Percentiles rank a stretch among this genome's conserved stretches.
Evolutionary conservation across 2,113 vertebrate genomes (phyloP).

Genomic region (Rhagologus leucostigma): DNA sequence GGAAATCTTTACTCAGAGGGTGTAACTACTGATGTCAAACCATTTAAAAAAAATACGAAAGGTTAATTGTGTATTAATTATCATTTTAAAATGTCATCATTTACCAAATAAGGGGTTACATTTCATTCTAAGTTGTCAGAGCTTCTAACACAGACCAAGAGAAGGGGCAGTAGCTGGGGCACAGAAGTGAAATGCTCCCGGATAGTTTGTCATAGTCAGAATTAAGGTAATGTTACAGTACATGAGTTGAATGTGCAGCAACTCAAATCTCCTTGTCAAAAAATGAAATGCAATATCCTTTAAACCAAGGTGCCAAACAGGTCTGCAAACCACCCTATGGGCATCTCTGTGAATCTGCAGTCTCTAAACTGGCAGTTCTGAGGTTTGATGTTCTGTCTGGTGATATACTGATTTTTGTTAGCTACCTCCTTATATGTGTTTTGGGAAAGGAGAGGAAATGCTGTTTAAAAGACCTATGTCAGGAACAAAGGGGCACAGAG

Average conservation of each 20-base stretch:
- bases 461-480: background rate
- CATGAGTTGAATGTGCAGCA: background rate
- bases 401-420: background rate
- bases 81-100: background rate
- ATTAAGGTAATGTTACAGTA: background rate
- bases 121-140: background rate
- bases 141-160: background rate
- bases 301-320: background rate
- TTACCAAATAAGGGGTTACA: background rate
- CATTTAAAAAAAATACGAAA: background rate
- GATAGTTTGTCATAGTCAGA: background rate
- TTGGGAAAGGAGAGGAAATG: background rate
- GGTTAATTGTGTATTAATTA: background rate
- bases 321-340: background rate
- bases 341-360: rapidly evolving
- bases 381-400: background rate
- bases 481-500: background rate
- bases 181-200: background rate
- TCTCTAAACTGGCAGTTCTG: background rate
- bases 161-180: background rate
- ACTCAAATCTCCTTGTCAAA: background rate
- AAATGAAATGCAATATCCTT: background rate
- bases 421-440: background rate
- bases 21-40: background rate
- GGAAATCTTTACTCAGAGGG: background rate